These are phyloP conservation scores for Rhynchomys soricoides DNA, from an alignment of 2,113 vertebrate genomes.

Conservation along the genomic window DNA sequence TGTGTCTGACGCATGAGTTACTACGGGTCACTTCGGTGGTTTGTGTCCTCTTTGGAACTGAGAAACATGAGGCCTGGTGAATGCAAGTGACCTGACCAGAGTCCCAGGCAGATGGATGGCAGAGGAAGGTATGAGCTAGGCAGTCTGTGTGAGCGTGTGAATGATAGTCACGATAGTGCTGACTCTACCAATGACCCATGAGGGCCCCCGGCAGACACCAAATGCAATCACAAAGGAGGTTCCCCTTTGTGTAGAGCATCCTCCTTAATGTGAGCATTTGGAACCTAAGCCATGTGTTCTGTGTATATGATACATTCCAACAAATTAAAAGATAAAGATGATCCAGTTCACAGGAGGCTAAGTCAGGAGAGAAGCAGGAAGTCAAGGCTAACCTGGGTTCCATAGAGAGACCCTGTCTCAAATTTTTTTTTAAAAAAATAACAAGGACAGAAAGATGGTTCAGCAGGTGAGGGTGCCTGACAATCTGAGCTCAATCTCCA, in stretches of 20 bases:
- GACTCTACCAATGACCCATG: neutral
- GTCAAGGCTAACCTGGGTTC: neutral
- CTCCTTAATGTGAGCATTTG: neutral
- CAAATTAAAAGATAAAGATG: neutral
- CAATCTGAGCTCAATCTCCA: neutral
- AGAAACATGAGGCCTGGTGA: neutral
- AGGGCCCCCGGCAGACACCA: neutral
- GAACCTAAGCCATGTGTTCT: neutral
- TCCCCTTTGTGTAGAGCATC: neutral
- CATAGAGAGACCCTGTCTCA: neutral
- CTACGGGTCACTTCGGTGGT: neutral
- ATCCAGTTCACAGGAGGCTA: neutral
- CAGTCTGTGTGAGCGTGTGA: rapidly evolving
- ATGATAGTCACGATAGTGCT: too few relatives aligned
- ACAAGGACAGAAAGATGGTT: neutral
- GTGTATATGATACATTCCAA: neutral
- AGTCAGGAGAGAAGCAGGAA: neutral
- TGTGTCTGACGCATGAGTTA: rapidly evolving
- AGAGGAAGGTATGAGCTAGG: neutral
- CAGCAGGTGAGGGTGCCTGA: neutral
- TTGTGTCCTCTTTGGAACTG: neutral
- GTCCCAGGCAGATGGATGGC: neutral
- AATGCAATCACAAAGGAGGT: rapidly evolving
- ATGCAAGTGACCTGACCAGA: neutral
- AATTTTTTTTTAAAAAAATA: neutral